Base-by-base conservation (phyloP, 2,888 invertebrate genomes). In the Lasioglossum pauxillum region DNA sequence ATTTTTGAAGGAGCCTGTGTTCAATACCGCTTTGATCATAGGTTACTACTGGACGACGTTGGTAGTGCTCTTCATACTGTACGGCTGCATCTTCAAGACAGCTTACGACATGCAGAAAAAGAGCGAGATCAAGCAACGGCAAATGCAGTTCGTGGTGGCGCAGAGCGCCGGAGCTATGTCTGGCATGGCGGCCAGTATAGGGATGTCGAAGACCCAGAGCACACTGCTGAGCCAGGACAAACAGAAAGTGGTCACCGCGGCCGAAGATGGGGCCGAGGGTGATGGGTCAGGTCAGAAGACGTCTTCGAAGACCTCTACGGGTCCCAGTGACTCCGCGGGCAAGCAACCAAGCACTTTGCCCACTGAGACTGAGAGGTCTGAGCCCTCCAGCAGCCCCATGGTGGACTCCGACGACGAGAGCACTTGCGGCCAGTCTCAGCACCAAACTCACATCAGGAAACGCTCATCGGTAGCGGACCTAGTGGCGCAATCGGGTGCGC, bases 21-120 rank as follows among this genome's bases (percentile, higher is more conserved):
- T 99, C 95, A 99, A 99, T 95, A 99, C 99, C 90, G 98, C 99
- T 77, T 96, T 99, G 83, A 99, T 99, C 81, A 98, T 99, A 92
- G 98, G 98, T 75, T 99, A 99, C 95, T 99, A 99, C 95, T 99
- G 99, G 99, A 98, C 98, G 71, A 99, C 99, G 0, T 96, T 99
- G 53, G 97, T 99, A 81, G 99, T 99, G 67, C 97, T 99, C 87
- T 98, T 99, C 94, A 97, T 98, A 83, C 96, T 99, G 16, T 99
- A 99, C 95, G 98, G 98, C 75, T 99, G 99, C 16, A 99, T 99
- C 93, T 99, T 99, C 95, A 98, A 98, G 95, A 99, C 99, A 64
- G 99, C 99, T 10, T 98, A 99, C 94, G 98, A 98, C 91, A 98
- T 99, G 98, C 99, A 99, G 95, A 98, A 98, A 95, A 99, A 99